These are phyloP conservation scores for Hofmannophila pseudospretella DNA, from an alignment of 2,888 invertebrate genomes.

Conservation along the genomic window DNA sequence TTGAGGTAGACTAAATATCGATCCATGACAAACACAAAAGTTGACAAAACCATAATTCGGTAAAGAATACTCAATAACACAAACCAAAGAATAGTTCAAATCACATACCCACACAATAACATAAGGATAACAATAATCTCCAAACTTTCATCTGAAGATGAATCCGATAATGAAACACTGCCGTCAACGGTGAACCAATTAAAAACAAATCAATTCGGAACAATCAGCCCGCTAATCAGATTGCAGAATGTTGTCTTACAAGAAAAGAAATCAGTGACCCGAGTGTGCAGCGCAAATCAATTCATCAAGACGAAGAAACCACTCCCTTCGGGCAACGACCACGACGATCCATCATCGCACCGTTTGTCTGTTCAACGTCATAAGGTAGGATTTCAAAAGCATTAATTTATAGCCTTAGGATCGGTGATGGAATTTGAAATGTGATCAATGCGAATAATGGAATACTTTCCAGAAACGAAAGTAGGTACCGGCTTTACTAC, in stretches of 20 bases:
- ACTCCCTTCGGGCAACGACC: conserved; percentile 12
- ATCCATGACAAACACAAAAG: too few species aligned
- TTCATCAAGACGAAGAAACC: conserved; percentile 14
- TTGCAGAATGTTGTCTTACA: neutral
- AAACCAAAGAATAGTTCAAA: neutral
- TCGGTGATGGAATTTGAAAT: conserved; percentile 3
- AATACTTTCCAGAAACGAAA: too few species aligned
- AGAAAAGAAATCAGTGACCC: conserved; percentile 9
- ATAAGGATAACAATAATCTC: too few species aligned
- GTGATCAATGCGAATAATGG: neutral
- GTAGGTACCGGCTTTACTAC: too few species aligned
- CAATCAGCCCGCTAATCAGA: conserved; percentile 3
- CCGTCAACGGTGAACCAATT: neutral
- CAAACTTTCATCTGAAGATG: neutral
- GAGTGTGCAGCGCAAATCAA: conserved; percentile 8
- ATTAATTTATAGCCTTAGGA: neutral
- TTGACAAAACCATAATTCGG: too few species aligned
- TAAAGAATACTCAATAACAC: too few species aligned
- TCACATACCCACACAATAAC: neutral
- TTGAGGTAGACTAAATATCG: too few species aligned
- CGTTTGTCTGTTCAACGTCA: neutral
- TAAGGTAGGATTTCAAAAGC: neutral
- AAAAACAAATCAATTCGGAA: neutral
- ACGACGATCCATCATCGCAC: conserved; percentile 11
- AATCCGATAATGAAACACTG: neutral